phyloP scores from a whole-genome alignment of 2,797 vertebrate species.

The Sebastes minor region DNA sequence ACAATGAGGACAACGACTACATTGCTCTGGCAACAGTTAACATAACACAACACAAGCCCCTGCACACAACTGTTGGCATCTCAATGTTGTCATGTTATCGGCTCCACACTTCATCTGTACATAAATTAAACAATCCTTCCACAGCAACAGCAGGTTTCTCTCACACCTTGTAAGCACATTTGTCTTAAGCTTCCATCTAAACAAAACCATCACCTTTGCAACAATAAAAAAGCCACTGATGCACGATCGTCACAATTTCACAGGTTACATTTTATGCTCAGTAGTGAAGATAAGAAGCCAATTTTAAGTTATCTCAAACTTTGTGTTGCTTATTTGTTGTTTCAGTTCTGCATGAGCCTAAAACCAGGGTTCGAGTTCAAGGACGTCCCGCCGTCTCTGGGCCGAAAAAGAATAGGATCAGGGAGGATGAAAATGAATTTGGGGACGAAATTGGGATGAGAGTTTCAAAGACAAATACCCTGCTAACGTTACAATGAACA shows the following conservation, averaged over 20 bases:
- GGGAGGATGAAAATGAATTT: too few relatives aligned
- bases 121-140: neutral
- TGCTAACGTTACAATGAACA: too few relatives aligned
- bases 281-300: neutral
- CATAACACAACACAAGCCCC: neutral
- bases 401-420: too few relatives aligned
- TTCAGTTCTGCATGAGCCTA: neutral
- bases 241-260: neutral
- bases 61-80: neutral
- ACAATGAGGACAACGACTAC: neutral
- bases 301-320: neutral
- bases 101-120: neutral
- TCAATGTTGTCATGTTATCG: neutral
- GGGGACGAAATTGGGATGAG: too few relatives aligned
- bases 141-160: neutral
- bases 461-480: too few relatives aligned
- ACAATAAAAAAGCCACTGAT: neutral
- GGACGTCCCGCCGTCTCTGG: too few relatives aligned
- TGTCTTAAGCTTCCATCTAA: neutral
- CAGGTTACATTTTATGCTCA: neutral
- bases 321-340: neutral
- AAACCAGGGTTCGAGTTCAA: neutral
- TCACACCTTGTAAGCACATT: neutral
- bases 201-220: neutral
- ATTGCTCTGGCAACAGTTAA: neutral